phyloP scores from a whole-genome alignment of 2,113 vertebrate species.

The Myodes glareolus region DNA sequence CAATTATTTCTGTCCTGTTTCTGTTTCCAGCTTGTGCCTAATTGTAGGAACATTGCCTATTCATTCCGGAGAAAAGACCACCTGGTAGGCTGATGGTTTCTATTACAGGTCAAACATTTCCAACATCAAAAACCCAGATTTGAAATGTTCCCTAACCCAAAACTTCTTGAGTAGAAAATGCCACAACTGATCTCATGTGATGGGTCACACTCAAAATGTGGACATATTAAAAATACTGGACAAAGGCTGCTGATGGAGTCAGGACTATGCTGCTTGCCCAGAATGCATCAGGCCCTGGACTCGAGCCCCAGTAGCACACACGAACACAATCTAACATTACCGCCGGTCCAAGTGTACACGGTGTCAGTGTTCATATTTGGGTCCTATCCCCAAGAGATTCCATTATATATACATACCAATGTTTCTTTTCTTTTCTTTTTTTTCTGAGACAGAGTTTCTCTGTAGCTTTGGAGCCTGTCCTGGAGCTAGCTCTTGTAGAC shows the following conservation, averaged over 20 bases:
- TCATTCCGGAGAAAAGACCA: constrained; percentile 33
- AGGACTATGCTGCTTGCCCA: too few species aligned
- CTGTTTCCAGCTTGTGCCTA: not conserved
- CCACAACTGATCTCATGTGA: not conserved
- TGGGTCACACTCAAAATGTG: not conserved
- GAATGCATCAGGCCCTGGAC: not conserved
- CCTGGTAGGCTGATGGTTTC: not conserved
- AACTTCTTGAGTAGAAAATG: not conserved
- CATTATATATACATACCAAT: not conserved
- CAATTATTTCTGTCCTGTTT: constrained; percentile 46
- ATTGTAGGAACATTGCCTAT: not conserved
- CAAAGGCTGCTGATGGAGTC: not conserved
- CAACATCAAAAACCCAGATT: not conserved
- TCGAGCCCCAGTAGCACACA: not conserved
- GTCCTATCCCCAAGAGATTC: not conserved
- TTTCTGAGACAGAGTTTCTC: too few species aligned
- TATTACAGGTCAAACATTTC: not conserved
- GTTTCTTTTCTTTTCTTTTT: too few species aligned
- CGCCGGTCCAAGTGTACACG: not conserved
- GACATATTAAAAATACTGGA: not conserved
- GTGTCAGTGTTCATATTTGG: not conserved
- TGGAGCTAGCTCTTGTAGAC: too few species aligned
- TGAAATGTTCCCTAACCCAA: not conserved
- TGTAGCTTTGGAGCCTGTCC: too few species aligned
- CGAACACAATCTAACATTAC: too few species aligned